A percentile compares a stretch with the other conserved stretches of the same genome.
phyloP scores from a whole-genome alignment of 2,888 invertebrate genomes.

The Drosophila neotestacea region DNA sequence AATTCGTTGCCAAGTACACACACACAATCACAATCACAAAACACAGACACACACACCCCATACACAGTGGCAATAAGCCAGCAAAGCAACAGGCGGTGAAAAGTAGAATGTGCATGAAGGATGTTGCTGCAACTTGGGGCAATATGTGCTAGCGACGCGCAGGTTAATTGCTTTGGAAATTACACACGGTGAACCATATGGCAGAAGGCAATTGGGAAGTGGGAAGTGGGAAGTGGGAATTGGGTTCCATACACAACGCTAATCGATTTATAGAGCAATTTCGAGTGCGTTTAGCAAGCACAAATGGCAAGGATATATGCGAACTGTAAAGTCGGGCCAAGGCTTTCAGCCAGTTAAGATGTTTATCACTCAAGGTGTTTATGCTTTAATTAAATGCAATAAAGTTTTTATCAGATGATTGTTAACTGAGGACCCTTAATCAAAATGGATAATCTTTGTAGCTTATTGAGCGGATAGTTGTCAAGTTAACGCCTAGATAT shows the following conservation, averaged over 20 bases:
- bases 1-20: slow-evolving; percentile 28
- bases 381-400: slow-evolving; percentile 13
- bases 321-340: slow-evolving; percentile 14
- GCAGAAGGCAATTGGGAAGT: slow-evolving; percentile 40
- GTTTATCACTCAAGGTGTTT: slow-evolving; percentile 4
- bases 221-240: slow-evolving; percentile 14
- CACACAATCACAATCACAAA: slow-evolving; percentile 12
- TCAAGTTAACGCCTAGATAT: too few relatives aligned
- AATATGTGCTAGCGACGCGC: slow-evolving; percentile 38
- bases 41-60: slow-evolving; percentile 8
- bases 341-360: slow-evolving; percentile 9
- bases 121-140: slow-evolving; percentile 57
- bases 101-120: slow-evolving; percentile 47
- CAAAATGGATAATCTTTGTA: too few relatives aligned
- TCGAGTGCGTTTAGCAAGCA: slow-evolving; percentile 35
- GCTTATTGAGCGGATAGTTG: too few relatives aligned
- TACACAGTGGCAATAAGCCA: slow-evolving; percentile 1
- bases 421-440: neutral
- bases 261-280: slow-evolving; percentile 75
- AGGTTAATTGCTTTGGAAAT: slow-evolving; percentile 78
- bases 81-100: slow-evolving; percentile 45
- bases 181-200: slow-evolving; percentile 61
- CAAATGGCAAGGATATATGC: slow-evolving; percentile 4
- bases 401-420: neutral
- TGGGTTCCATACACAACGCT: slow-evolving; percentile 42